Percentiles rank a stretch among this genome's conserved stretches.
Evolutionary conservation across 2,797 vertebrate genomes (phyloP).

Genomic region (Acanthurus tractus): DNA sequence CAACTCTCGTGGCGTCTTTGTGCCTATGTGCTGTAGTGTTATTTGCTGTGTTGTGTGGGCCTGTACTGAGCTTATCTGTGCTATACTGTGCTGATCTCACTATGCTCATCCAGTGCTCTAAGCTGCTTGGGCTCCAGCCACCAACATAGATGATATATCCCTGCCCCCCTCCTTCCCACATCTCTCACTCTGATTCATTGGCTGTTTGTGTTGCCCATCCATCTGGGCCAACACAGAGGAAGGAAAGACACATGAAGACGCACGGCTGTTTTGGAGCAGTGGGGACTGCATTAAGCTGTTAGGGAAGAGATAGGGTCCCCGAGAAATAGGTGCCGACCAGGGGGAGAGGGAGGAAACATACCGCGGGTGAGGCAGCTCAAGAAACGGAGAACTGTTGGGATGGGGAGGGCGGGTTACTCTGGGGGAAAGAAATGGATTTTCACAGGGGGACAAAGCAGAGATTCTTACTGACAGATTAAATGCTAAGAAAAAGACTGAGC

Average conservation of each 20-base stretch:
- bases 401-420: slow-evolving; percentile 46
- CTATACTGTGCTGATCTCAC: slow-evolving; percentile 80
- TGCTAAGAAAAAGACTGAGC: slow-evolving; percentile 46
- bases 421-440: slow-evolving; percentile 68
- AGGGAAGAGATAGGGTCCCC: slow-evolving; percentile 63
- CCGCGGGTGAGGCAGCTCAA: slow-evolving; percentile 42
- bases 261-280: slow-evolving; percentile 73
- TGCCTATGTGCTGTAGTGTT: slow-evolving; percentile 56
- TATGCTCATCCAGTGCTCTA: slow-evolving; percentile 78
- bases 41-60: slow-evolving; percentile 76
- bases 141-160: slow-evolving; percentile 83
- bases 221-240: slow-evolving; percentile 76
- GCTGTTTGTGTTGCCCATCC: slow-evolving; percentile 81
- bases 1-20: slow-evolving; percentile 47
- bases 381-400: slow-evolving; percentile 29
- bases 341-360: slow-evolving; percentile 40
- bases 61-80: slow-evolving; percentile 74
- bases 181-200: slow-evolving; percentile 84
- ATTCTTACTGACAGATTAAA: slow-evolving; percentile 71
- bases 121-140: slow-evolving; percentile 83
- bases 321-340: slow-evolving; percentile 60
- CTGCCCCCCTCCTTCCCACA: slow-evolving; percentile 76
- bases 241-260: slow-evolving; percentile 75
- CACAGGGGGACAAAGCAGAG: slow-evolving; percentile 62
- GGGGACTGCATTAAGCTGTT: slow-evolving; percentile 69